Conservation (phyloP, 1,140 invertebrate species). For the Meloidogyne chitwoodi region DNA sequence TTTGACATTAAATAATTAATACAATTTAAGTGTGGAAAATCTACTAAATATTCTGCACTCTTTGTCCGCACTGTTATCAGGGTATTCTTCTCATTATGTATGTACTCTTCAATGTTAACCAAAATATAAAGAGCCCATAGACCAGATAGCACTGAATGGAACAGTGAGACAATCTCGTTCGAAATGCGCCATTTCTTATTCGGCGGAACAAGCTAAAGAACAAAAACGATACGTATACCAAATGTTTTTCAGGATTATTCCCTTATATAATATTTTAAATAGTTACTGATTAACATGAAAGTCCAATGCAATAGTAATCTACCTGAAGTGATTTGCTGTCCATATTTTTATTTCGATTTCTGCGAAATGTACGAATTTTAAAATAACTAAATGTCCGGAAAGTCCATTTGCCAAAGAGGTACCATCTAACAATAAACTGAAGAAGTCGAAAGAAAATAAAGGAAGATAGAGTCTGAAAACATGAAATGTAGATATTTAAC, state of each 20-base stretch:
- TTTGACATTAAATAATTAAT: not conserved
- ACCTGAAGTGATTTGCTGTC: slow-evolving; percentile 18
- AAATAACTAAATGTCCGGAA: slow-evolving; percentile 47
- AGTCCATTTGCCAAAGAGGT: slow-evolving; percentile 41
- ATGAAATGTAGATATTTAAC: not conserved
- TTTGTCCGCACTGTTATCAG: not conserved
- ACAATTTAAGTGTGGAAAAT: not conserved
- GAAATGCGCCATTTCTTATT: slow-evolving; percentile 60
- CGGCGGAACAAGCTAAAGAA: slow-evolving; percentile 50
- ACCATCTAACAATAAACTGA: slow-evolving; percentile 42
- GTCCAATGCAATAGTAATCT: not conserved
- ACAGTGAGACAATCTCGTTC: slow-evolving; percentile 54
- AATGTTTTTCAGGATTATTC: too few relatives aligned
- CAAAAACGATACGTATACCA: too few relatives aligned
- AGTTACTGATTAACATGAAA: too few relatives aligned
- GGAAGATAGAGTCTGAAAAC: slow-evolving; percentile 30
- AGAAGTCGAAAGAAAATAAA: slow-evolving; percentile 32
- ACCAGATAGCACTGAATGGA: slow-evolving; percentile 57
- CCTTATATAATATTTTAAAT: too few relatives aligned
- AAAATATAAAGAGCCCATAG: slow-evolving; percentile 42
- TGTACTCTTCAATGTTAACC: slow-evolving; percentile 9
- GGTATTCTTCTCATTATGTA: slow-evolving; percentile 1
- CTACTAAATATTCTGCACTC: not conserved
- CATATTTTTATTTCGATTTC: slow-evolving; percentile 6
- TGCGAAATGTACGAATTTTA: slow-evolving; percentile 15